phyloP scores from a whole-genome alignment of 2,113 vertebrate genomes.

The Sardina pilchardus region DNA sequence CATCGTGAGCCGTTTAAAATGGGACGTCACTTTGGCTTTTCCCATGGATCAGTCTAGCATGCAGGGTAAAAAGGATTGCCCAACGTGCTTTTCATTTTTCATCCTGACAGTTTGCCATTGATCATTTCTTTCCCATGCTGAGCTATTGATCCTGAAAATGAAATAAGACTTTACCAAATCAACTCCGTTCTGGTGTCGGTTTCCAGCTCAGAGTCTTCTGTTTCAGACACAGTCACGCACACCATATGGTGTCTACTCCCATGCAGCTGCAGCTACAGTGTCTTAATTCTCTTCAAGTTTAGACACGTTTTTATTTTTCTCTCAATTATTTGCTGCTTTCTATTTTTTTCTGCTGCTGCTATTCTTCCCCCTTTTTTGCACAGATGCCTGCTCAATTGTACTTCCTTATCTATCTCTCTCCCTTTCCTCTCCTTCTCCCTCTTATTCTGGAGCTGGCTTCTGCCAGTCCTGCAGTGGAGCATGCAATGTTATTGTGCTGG shows the following conservation, averaged over 20 bases:
- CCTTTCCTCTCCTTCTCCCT: constrained; percentile 40
- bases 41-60: constrained; percentile 36
- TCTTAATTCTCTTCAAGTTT: not conserved
- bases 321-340: not conserved
- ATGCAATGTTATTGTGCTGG: constrained; percentile 54
- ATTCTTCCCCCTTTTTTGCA: not conserved
- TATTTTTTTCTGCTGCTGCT: not conserved
- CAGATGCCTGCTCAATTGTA: constrained; percentile 2
- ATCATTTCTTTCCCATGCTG: constrained; percentile 58
- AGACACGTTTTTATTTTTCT: not conserved
- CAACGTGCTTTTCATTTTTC: constrained; percentile 60
- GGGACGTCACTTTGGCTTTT: constrained; percentile 36
- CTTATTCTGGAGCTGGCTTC: constrained; percentile 15
- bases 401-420: constrained; percentile 13
- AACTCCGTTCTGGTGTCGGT: constrained; percentile 17
- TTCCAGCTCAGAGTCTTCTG: not conserved
- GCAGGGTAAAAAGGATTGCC: constrained; percentile 18
- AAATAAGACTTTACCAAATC: constrained; percentile 52
- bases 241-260: not conserved
- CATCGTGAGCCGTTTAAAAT: constrained; percentile 40
- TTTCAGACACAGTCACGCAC: not conserved
- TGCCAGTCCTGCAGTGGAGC: constrained; percentile 59
- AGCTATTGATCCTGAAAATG: constrained; percentile 53
- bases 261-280: not conserved
- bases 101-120: constrained; percentile 62